These are phyloP conservation scores for Haliclona indistincta DNA, from an alignment of 37 sponge, comb jelly and placozoan genomes.

Conservation along the genomic window DNA sequence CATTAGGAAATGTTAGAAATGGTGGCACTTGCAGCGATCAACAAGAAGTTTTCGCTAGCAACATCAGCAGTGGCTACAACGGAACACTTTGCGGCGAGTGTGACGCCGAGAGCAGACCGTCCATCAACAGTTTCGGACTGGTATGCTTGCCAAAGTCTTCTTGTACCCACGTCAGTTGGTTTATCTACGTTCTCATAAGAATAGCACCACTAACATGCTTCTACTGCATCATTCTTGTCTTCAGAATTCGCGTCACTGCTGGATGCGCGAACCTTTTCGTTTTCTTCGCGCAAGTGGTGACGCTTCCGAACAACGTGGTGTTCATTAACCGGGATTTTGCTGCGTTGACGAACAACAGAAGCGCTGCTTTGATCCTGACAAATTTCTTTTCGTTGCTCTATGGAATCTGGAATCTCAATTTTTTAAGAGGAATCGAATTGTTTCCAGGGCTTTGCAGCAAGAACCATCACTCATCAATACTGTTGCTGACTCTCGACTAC, in stretches of 20 bases:
- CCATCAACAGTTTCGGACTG: neutral
- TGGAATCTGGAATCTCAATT: too few species aligned
- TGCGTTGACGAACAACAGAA: neutral
- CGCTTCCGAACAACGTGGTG: neutral
- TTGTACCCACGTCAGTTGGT: neutral
- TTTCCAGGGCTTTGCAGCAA: too few species aligned
- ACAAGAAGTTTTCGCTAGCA: too few species aligned
- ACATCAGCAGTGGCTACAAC: too few species aligned
- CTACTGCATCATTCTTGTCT: neutral
- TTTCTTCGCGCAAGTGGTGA: neutral
- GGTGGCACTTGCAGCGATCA: too few species aligned
- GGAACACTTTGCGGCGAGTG: conserved; percentile 2
- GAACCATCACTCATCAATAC: too few species aligned
- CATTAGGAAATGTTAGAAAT: too few species aligned
- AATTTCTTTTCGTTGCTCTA: too few species aligned
- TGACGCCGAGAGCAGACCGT: neutral
- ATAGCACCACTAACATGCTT: neutral
- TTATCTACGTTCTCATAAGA: neutral
- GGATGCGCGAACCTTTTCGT: neutral
- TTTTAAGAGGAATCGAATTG: too few species aligned
- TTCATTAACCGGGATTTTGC: neutral
- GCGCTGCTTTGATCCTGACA: too few species aligned
- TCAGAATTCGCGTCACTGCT: neutral
- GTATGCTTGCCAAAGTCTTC: neutral
- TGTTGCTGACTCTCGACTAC: too few species aligned